Evolutionary conservation across 2,888 invertebrate species (phyloP).

Genomic region (Sthenelais limicola): DNA sequence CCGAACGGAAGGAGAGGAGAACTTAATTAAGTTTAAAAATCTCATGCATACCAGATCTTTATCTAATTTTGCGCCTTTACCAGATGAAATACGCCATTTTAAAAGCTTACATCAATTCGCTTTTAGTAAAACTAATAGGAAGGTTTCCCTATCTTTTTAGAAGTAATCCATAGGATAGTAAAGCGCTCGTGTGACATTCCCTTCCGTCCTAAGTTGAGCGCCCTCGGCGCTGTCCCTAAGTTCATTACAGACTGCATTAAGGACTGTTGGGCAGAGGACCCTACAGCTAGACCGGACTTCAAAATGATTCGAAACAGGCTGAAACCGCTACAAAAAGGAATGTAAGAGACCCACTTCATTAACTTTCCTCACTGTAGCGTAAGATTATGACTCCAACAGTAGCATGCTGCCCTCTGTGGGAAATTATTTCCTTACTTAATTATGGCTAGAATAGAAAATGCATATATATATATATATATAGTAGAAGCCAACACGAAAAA

Average conservation of each 20-base stretch:
- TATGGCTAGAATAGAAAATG: not conserved
- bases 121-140: too few species aligned
- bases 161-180: slow-evolving; percentile 41
- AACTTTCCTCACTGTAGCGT: not conserved
- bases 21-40: too few species aligned
- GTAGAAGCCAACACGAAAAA: too few species aligned
- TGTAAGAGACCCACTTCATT: slow-evolving; percentile 74
- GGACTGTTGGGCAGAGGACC: slow-evolving; percentile 94
- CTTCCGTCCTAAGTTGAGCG: slow-evolving; percentile 83
- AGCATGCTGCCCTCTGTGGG: not conserved
- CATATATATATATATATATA: not conserved
- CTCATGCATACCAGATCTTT: too few species aligned
- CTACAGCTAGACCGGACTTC: slow-evolving; percentile 91
- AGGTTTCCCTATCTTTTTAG: slow-evolving; percentile 36
- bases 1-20: too few species aligned
- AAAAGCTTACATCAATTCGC: too few species aligned
- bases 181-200: slow-evolving; percentile 60
- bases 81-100: too few species aligned
- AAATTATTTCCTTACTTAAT: not conserved
- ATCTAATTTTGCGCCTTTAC: too few species aligned
- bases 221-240: slow-evolving; percentile 78
- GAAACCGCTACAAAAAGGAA: slow-evolving; percentile 91
- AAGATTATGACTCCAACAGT: not conserved
- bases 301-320: slow-evolving; percentile 88
- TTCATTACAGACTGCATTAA: slow-evolving; percentile 79